Evolutionary conservation across 1,140 invertebrate genomes (phyloP).

Genomic region (Brachionus asplanchnoidis): DNA sequence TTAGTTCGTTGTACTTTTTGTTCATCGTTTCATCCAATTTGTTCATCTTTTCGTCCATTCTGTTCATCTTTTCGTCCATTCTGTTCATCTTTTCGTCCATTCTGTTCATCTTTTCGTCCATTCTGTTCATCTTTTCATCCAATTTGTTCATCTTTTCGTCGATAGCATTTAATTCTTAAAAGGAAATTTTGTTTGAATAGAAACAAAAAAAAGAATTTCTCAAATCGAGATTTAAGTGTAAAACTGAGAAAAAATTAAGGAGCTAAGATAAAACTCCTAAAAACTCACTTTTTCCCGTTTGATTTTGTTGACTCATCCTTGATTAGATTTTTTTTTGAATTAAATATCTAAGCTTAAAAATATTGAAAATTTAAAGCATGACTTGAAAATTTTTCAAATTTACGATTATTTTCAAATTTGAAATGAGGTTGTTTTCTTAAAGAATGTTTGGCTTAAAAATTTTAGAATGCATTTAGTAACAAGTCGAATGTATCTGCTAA

Average conservation of each 20-base stretch:
- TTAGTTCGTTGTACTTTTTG: neutral
- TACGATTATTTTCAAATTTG: neutral
- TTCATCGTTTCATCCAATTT: neutral
- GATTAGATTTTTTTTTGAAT: no score
- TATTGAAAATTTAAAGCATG: neutral
- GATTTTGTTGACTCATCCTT: neutral
- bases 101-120: neutral
- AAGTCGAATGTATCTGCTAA: no score
- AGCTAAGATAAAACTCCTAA: neutral
- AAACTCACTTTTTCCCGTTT: neutral
- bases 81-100: neutral
- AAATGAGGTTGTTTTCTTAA: neutral
- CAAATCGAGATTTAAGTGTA: neutral
- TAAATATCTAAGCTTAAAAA: no score
- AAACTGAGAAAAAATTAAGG: neutral
- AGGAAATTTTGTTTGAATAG: no score
- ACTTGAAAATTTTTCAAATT: neutral
- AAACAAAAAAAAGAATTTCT: no score
- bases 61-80: no score
- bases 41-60: neutral
- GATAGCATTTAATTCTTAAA: neutral
- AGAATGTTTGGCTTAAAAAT: neutral
- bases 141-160: no score
- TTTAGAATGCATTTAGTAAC: neutral
- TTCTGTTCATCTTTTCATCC: neutral